A percentile compares a stretch with the other conserved stretches of the same genome.
These are phyloP conservation scores for Quadroppia sp. DNA, from an alignment of 2,888 invertebrate genomes.

Conservation along the genomic window DNA sequence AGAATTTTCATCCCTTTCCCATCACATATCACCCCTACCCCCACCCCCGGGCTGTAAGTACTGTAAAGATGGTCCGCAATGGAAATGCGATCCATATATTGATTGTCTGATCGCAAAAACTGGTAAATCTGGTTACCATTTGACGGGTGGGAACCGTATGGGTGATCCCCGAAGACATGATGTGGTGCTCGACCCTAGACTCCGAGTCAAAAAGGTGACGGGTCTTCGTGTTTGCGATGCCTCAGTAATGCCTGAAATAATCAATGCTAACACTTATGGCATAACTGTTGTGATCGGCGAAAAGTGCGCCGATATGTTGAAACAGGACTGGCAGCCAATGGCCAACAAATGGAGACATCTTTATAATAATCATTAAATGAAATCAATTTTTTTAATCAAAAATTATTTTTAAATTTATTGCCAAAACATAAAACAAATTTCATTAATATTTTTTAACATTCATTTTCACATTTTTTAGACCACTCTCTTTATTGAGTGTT, in stretches of 20 bases:
- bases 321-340: neutral
- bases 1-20: neutral
- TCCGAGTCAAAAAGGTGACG: neutral
- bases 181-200: neutral
- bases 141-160: constrained; percentile 7
- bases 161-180: neutral
- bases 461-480: too few relatives aligned
- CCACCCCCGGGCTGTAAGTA: neutral
- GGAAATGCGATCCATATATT: constrained; percentile 23
- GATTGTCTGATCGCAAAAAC: neutral
- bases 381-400: too few relatives aligned
- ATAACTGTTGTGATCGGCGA: neutral
- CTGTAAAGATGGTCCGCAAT: constrained; percentile 4
- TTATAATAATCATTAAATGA: too few relatives aligned
- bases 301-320: constrained; percentile 4
- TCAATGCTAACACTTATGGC: constrained; percentile 17
- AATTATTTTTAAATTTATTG: too few relatives aligned
- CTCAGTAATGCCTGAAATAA: constrained; percentile 16
- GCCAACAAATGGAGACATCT: too few relatives aligned
- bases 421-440: too few relatives aligned
- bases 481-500: too few relatives aligned
- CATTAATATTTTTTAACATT: too few relatives aligned
- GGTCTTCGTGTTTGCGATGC: constrained; percentile 16
- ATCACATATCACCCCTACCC: neutral
- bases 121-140: neutral